Conservation (phyloP, 2,888 invertebrate genomes). For the Muschampia plurimacula region DNA sequence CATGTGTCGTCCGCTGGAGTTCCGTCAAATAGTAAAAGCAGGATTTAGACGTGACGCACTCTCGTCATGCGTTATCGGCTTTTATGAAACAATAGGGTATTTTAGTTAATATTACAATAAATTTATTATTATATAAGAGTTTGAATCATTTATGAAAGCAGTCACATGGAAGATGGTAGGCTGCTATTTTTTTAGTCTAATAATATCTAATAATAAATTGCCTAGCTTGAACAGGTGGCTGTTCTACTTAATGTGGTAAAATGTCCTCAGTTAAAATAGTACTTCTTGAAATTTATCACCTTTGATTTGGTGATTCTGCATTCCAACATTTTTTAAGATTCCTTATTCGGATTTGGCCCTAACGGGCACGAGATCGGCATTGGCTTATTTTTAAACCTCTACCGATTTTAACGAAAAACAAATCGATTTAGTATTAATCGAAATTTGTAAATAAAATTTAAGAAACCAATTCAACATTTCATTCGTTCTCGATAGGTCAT, state of each 20-base stretch:
- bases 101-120: neutral
- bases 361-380: neutral
- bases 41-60: constrained; percentile 36
- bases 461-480: neutral
- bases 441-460: neutral
- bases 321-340: constrained; percentile 25
- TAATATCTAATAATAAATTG: neutral
- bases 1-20: constrained; percentile 51
- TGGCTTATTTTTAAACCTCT: neutral
- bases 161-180: too few species aligned
- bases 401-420: neutral
- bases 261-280: constrained; percentile 18
- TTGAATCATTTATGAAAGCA: neutral
- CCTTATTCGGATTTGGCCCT: constrained; percentile 8
- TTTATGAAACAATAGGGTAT: constrained; percentile 13
- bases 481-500: neutral
- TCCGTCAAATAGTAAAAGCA: constrained; percentile 40
- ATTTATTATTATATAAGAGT: neutral
- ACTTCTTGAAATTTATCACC: constrained; percentile 17
- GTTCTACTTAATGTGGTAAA: neutral
- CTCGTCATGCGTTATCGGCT: constrained; percentile 30
- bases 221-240: constrained; percentile 2
- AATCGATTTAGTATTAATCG: neutral
- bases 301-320: constrained; percentile 20
- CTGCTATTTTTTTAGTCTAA: neutral